Conservation (phyloP, 1,140 invertebrate genomes). For the Elysia chlorotica region DNA sequence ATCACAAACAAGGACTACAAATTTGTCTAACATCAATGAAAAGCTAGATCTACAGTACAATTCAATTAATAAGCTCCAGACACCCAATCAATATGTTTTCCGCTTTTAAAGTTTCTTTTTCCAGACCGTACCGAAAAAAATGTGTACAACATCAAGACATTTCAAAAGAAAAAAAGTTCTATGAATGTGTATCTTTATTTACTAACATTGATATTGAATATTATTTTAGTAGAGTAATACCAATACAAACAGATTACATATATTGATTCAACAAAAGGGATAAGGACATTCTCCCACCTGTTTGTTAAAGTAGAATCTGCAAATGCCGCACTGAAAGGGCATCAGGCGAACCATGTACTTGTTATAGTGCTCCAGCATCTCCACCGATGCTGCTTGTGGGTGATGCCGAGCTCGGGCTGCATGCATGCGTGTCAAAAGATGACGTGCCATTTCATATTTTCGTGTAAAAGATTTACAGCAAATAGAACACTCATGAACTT, state of each 20-base stretch:
- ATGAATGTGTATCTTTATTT: too few relatives aligned
- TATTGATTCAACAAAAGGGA: neutral
- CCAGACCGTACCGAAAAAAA: too few relatives aligned
- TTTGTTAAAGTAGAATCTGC: slow-evolving; percentile 83
- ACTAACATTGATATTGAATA: too few relatives aligned
- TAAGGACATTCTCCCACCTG: slow-evolving; percentile 28
- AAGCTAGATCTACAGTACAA: too few relatives aligned
- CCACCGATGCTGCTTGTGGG: slow-evolving; percentile 64
- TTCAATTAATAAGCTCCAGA: too few relatives aligned
- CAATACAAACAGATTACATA: neutral
- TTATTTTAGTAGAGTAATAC: too few relatives aligned
- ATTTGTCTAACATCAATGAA: too few relatives aligned
- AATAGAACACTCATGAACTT: slow-evolving; percentile 52
- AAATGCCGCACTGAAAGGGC: slow-evolving; percentile 82
- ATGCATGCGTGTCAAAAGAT: slow-evolving; percentile 52
- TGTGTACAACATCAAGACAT: too few relatives aligned
- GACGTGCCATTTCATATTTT: slow-evolving; percentile 49
- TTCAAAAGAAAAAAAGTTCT: too few relatives aligned
- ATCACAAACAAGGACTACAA: too few relatives aligned
- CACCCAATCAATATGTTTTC: too few relatives aligned
- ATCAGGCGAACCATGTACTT: slow-evolving; percentile 76
- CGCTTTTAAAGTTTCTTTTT: too few relatives aligned
- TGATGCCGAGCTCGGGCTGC: slow-evolving; percentile 43
- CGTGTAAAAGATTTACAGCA: slow-evolving; percentile 51
- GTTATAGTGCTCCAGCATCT: slow-evolving; percentile 77